phyloP scores from a whole-genome alignment of 2,888 invertebrate species.

The Spilarctia lutea region DNA sequence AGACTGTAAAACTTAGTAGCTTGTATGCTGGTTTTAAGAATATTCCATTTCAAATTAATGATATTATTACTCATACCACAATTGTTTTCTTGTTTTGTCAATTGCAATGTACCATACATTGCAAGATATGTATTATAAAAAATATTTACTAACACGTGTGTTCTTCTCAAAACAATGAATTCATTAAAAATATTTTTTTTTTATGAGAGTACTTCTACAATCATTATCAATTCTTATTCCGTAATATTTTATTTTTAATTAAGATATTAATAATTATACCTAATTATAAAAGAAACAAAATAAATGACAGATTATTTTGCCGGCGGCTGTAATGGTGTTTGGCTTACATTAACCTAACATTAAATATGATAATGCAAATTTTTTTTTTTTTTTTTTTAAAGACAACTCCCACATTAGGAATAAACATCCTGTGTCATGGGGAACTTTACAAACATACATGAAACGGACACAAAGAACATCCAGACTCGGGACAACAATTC shows the following conservation, averaged over 20 bases:
- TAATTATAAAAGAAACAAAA: neutral
- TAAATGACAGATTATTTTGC: neutral
- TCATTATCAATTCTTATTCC: neutral
- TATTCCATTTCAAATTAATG: too few species aligned
- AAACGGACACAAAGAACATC: too few species aligned
- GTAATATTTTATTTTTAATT: neutral
- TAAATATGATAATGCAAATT: neutral
- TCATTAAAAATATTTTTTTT: conserved; percentile 2
- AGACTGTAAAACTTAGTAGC: too few species aligned
- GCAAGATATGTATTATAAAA: neutral
- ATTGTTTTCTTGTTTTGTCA: too few species aligned
- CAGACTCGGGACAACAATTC: too few species aligned
- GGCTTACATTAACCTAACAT: neutral
- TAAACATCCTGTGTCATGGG: too few species aligned
- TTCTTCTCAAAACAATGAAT: neutral
- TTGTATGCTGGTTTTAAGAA: too few species aligned
- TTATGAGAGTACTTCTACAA: neutral
- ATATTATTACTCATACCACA: too few species aligned
- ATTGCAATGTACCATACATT: neutral
- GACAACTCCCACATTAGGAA: too few species aligned
- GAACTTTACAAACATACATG: too few species aligned
- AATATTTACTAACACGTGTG: neutral
- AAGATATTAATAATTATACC: neutral
- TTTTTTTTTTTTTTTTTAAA: too few species aligned
- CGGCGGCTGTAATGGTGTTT: neutral